A percentile compares a stretch with the other conserved stretches of the same genome.
These are phyloP conservation scores for Entomyzon cyanotis DNA, from an alignment of 2,113 vertebrate species.

Conservation along the genomic window DNA sequence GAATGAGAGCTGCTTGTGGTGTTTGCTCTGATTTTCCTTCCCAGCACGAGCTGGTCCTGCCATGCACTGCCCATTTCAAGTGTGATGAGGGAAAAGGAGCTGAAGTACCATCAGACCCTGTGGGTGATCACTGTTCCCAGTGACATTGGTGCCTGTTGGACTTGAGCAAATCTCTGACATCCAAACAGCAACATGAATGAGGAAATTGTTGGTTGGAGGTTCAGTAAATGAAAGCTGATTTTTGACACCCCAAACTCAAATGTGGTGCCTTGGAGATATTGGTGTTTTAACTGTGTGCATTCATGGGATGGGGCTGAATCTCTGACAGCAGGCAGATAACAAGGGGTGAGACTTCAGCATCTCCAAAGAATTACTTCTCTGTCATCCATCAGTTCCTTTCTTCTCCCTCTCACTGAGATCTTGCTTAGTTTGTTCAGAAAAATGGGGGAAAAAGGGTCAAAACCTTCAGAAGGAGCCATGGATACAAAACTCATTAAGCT, in stretches of 20 bases:
- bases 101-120: not conserved
- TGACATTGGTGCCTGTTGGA: not conserved
- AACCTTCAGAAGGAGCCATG: not conserved
- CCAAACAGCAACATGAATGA: not conserved
- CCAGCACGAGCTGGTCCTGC: not conserved
- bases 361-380: not conserved
- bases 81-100: not conserved
- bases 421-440: not conserved
- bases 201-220: not conserved
- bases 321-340: not conserved
- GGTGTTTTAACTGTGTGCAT: fast-evolving
- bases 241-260: not conserved
- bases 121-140: not conserved
- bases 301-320: not conserved
- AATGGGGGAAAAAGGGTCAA: not conserved
- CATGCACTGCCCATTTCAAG: not conserved
- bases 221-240: not conserved
- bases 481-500: not conserved
- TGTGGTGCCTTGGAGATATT: not conserved
- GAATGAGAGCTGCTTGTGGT: not conserved
- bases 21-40: not conserved
- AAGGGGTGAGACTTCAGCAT: not conserved
- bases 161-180: not conserved
- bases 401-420: not conserved
- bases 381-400: not conserved